Conservation (phyloP, 2,888 invertebrate genomes). For the Phortica okadai region DNA sequence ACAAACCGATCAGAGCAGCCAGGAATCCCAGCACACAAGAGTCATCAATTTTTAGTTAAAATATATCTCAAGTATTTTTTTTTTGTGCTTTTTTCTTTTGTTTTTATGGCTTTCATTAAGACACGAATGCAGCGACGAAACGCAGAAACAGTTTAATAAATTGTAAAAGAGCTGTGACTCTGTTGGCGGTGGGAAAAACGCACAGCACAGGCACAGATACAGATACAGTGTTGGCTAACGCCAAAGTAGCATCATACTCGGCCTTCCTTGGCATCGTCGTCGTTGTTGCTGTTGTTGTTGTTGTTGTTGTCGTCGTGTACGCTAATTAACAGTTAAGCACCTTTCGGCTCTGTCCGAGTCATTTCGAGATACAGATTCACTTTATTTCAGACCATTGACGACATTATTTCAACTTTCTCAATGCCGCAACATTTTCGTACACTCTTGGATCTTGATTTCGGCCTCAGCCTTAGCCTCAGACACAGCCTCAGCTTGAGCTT, state of each 20-base stretch:
- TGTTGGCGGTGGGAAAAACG: constrained; percentile 9
- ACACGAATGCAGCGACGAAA: constrained; percentile 9
- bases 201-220: background rate
- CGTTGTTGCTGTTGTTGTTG: constrained; percentile 30
- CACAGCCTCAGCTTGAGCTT: background rate
- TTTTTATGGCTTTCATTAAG: constrained; percentile 24
- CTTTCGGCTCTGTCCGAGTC: background rate
- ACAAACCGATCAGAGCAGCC: no score
- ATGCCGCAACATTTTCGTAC: background rate
- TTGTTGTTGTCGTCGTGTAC: constrained; percentile 19
- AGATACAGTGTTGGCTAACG: background rate
- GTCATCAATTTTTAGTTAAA: constrained; percentile 24
- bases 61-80: background rate
- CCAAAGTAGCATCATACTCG: constrained; percentile 33
- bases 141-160: constrained; percentile 31
- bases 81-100: no score
- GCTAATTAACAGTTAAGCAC: constrained; percentile 33
- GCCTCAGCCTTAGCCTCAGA: background rate
- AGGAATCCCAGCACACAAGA: background rate
- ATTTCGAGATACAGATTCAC: constrained; percentile 10
- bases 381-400: constrained; percentile 28
- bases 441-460: background rate
- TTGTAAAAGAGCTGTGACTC: constrained; percentile 11
- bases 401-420: constrained; percentile 20
- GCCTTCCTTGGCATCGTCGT: constrained; percentile 35